Evolutionary conservation across 64 coral and sea anemone species (phyloP), one percentile per base, ranked within the genome.

Genomic region (Orbicella faveolata): DNA sequence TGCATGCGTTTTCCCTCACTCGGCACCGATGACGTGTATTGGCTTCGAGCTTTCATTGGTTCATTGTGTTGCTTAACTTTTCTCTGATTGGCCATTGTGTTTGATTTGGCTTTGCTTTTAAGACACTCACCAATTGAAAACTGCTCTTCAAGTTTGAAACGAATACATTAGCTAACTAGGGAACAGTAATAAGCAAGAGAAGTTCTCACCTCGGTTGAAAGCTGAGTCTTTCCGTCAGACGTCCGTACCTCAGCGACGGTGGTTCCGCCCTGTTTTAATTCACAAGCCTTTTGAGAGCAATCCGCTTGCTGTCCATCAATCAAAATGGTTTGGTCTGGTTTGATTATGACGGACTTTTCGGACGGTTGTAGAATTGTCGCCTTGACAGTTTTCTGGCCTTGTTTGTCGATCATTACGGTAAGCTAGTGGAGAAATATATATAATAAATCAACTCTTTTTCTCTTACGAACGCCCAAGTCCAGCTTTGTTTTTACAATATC

Each of bases 261-360:
- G 12, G 21, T 37, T 13, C 61, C 82, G 7, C 37, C 63, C 17
- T n/a, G 41, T 73, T 85, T 85, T 5, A 37, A 52, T 85, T 73
- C 21, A 66, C 82, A 85, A 14, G 41, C 82, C 65, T 85, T 67
- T 36, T 67, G 63, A 21, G 63, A 26, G 23, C 82, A 85, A 51
- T 72, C 37, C 37, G 25, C 9, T 73, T 63, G 14, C 33, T 81
- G 25, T 20, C 82, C 82, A n/a, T 85, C 82, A 85, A 85, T 73
- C 21, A 85, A 14, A 17, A 72, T 73, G 67, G 65, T 72, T 4
- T 21, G 11, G 68, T 85, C 39, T 72, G 63, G 36, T 30, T 73
- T 85, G 15, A 85, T 41, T 15, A 33, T 37, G 21, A 11, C 68
- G 19, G 63, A 53, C n/a, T 79, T 4, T 52, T 79, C 52, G 21